These are phyloP conservation scores for Chunga burmeisteri DNA, from an alignment of 2,113 vertebrate species.

Conservation along the genomic window DNA sequence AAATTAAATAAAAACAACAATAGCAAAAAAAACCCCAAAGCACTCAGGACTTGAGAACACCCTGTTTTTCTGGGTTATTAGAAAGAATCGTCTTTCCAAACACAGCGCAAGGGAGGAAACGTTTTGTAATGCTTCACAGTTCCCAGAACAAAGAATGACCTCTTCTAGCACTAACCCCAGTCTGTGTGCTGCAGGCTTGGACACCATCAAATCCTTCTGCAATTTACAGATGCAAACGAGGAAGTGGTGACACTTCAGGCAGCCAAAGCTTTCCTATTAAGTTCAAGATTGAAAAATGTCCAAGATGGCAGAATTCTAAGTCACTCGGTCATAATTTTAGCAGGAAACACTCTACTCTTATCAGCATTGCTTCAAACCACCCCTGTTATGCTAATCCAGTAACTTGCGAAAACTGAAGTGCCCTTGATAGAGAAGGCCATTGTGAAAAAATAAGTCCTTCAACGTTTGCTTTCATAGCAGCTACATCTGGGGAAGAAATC, in stretches of 20 bases:
- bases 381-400: constrained; percentile 38
- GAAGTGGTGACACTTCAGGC: constrained; percentile 5
- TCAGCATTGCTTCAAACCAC: not conserved
- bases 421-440: not conserved
- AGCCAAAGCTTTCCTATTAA: not conserved
- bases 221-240: not conserved
- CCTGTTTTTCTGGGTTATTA: not conserved
- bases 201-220: not conserved
- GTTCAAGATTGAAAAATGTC: not conserved
- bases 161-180: not conserved
- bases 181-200: not conserved
- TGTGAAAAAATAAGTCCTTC: constrained; percentile 8
- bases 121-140: not conserved
- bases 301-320: constrained; percentile 45
- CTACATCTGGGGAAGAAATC: constrained; percentile 18
- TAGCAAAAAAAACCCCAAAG: not conserved
- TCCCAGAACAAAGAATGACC: not conserved
- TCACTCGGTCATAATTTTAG: constrained; percentile 5
- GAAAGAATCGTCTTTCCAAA: not conserved
- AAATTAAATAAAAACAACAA: not conserved
- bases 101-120: not conserved
- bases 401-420: not conserved
- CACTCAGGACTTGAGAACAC: not conserved
- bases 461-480: constrained; percentile 15
- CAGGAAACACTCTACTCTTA: constrained; percentile 38